Evolutionary conservation across 2,797 vertebrate genomes (phyloP).

Genomic region (Sebastes reedi): DNA sequence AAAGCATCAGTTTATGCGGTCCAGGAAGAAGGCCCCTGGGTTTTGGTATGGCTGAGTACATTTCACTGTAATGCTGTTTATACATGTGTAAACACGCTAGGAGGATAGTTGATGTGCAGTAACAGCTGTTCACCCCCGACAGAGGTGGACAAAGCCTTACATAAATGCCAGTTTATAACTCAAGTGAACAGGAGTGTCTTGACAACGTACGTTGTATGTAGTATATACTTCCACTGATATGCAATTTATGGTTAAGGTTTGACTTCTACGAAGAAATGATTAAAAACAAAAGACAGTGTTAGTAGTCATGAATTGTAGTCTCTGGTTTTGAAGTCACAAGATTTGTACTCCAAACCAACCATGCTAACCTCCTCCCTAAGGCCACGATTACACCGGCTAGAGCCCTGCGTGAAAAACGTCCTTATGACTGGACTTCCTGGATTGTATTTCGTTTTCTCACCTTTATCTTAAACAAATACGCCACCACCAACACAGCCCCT

Average conservation of each 20-base stretch:
- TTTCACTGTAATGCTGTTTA: constrained; percentile 60
- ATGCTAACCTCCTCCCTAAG: background rate
- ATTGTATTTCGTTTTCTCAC: background rate
- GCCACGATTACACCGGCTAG: background rate
- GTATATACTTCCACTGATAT: no score
- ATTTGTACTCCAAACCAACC: background rate
- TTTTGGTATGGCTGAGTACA: constrained; percentile 19
- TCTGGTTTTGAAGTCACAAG: background rate
- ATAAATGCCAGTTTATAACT: constrained; percentile 5
- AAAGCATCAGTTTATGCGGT: constrained; percentile 33
- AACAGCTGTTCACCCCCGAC: constrained; percentile 70
- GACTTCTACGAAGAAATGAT: no score
- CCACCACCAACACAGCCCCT: no score
- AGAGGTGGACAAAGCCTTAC: constrained; percentile 38
- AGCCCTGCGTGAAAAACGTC: background rate
- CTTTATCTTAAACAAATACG: no score
- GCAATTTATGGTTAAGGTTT: no score
- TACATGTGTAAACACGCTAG: constrained; percentile 67
- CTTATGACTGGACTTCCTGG: background rate
- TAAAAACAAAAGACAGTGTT: background rate
- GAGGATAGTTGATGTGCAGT: constrained; percentile 25
- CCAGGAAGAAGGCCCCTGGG: constrained; percentile 31
- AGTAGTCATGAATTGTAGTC: background rate
- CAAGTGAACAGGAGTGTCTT: background rate
- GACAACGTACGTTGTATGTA: background rate